These are phyloP conservation scores for Sciaenops ocellatus DNA, from an alignment of 2,797 vertebrate species.

Conservation along the genomic window DNA sequence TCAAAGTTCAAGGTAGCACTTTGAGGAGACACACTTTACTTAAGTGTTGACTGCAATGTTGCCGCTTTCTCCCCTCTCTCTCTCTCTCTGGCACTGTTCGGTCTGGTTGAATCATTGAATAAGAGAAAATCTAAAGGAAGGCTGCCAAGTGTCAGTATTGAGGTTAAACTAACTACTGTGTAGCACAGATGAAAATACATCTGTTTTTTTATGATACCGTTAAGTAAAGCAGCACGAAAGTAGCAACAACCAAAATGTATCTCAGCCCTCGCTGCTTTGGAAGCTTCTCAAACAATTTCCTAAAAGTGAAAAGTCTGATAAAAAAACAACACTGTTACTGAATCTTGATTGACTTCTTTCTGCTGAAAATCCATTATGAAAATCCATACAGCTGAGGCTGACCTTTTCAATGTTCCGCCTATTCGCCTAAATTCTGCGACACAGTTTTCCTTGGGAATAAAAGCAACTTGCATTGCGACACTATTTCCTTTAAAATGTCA, in stretches of 20 bases:
- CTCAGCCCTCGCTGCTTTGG: neutral
- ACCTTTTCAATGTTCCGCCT: constrained; percentile 69
- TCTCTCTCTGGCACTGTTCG: neutral
- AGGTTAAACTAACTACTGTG: neutral
- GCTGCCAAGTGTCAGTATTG: neutral
- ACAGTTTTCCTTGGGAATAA: constrained; percentile 54
- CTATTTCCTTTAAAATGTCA: constrained; percentile 78
- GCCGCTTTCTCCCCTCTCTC: constrained; percentile 2
- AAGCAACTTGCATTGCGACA: constrained; percentile 58
- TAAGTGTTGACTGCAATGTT: constrained; percentile 15
- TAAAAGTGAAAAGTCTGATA: constrained; percentile 10
- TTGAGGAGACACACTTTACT: constrained; percentile 3
- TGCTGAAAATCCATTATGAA: constrained; percentile 69
- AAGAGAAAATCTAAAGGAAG: neutral
- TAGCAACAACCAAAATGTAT: neutral
- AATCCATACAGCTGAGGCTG: constrained; percentile 70
- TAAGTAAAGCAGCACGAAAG: neutral
- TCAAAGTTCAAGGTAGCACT: constrained; percentile 9
- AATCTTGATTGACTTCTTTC: constrained; percentile 54
- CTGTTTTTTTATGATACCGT: constrained; percentile 25
- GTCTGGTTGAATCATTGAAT: constrained; percentile 10
- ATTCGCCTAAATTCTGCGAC: constrained; percentile 55
- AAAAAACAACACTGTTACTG: constrained; percentile 35
- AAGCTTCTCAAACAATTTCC: constrained; percentile 2
- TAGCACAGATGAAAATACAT: neutral